A percentile compares a stretch with the other conserved stretches of the same genome.
Conservation (phyloP, 2,888 invertebrate genomes). For the Pseudococcus longispinus region DNA sequence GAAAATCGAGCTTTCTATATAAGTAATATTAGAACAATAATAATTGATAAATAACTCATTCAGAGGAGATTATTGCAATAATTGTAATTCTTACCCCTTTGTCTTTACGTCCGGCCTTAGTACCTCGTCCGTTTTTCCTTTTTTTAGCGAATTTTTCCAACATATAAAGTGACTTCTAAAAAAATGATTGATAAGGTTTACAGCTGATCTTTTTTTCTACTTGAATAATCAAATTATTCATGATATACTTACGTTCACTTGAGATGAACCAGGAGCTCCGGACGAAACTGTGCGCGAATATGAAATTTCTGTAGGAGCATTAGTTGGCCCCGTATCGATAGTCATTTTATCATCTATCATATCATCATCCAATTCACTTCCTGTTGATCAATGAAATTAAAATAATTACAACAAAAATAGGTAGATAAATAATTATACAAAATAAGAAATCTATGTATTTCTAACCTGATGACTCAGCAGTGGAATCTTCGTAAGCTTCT, state of each 20-base stretch:
- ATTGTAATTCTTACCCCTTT: slow-evolving; percentile 69
- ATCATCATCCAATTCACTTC: slow-evolving; percentile 62
- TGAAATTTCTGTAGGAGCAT: neutral
- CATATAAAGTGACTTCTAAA: slow-evolving; percentile 71
- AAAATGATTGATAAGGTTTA: slow-evolving; percentile 47
- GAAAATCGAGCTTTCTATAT: slow-evolving; percentile 69
- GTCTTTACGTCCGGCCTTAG: slow-evolving; percentile 79
- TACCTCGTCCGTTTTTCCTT: slow-evolving; percentile 73
- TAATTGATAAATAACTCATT: neutral
- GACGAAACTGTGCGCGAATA: slow-evolving; percentile 1
- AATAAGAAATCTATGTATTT: neutral
- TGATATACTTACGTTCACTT: neutral
- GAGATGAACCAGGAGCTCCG: neutral
- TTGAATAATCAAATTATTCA: neutral
- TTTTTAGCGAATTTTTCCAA: slow-evolving; percentile 81
- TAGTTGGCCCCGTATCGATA: slow-evolving; percentile 63
- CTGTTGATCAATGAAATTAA: slow-evolving; percentile 59
- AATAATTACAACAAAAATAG: neutral
- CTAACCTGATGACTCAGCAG: slow-evolving; percentile 66
- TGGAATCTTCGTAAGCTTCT: slow-evolving; percentile 62
- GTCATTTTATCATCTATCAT: slow-evolving; percentile 61
- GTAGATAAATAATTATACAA: neutral
- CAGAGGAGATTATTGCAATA: neutral
- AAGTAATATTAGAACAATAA: too few relatives aligned
- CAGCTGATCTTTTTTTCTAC: neutral